Evolutionary conservation across 2,888 invertebrate genomes (phyloP).

Genomic region (Corythucha ciliata): DNA sequence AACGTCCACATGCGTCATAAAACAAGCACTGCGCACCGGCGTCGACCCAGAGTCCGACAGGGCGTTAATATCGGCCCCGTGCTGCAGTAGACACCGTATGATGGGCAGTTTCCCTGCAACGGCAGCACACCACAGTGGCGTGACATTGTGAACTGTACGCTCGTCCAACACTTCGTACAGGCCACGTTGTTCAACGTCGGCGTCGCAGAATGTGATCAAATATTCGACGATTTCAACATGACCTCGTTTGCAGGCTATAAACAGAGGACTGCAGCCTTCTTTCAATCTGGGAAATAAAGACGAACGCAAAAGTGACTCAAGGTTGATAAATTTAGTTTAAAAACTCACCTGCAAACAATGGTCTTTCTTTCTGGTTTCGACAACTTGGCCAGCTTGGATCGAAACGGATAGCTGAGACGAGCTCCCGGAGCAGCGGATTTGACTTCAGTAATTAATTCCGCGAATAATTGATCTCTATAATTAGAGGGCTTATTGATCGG

Average conservation of each 20-base stretch:
- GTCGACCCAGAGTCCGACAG: constrained; percentile 76
- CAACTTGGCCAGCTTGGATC: constrained; percentile 50
- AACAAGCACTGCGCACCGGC: constrained; percentile 83
- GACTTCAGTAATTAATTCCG: constrained; percentile 30
- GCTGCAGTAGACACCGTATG: constrained; percentile 64
- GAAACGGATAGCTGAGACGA: constrained; percentile 48
- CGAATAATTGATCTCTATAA: constrained; percentile 29
- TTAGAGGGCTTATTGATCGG: constrained; percentile 26
- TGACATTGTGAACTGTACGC: constrained; percentile 66
- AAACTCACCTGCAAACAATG: constrained; percentile 57
- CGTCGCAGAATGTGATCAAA: constrained; percentile 68
- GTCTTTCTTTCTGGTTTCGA: constrained; percentile 53
- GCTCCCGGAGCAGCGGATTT: constrained; percentile 56
- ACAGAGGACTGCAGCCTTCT: constrained; percentile 72
- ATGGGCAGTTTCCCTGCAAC: constrained; percentile 72
- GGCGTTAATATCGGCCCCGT: constrained; percentile 79
- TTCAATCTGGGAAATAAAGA: no score
- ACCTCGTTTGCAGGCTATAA: constrained; percentile 67
- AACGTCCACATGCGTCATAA: constrained; percentile 78
- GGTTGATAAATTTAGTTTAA: no score
- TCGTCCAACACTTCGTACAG: constrained; percentile 77
- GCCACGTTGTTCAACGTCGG: constrained; percentile 78
- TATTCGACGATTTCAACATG: constrained; percentile 78
- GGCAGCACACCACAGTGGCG: constrained; percentile 87
- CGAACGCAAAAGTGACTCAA: no score